Conservation (phyloP, 2,797 vertebrate species). For the Knipowitschia caucasica region DNA sequence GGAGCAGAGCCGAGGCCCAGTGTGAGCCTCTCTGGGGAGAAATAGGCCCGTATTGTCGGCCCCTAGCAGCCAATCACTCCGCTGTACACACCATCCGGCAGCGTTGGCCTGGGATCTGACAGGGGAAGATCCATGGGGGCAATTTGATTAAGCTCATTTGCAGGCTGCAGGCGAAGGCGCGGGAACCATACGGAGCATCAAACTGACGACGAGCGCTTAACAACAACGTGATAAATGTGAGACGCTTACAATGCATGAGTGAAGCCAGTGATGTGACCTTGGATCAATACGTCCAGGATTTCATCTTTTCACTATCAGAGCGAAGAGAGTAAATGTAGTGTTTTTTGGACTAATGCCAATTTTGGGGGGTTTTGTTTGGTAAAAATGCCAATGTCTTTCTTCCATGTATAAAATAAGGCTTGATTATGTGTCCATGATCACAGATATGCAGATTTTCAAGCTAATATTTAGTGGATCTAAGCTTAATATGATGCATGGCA, state of each 20-base stretch:
- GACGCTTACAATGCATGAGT: constrained; percentile 8
- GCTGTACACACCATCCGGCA: constrained; percentile 27
- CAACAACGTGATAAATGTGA: constrained; percentile 4
- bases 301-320: background rate
- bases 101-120: constrained; percentile 42
- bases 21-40: constrained; percentile 50
- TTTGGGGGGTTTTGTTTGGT: too few relatives aligned
- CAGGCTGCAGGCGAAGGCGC: constrained; percentile 24
- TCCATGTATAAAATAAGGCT: too few relatives aligned
- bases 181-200: constrained; percentile 14
- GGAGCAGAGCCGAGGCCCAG: constrained; percentile 45
- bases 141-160: constrained; percentile 49
- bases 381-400: too few relatives aligned
- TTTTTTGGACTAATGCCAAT: too few relatives aligned
- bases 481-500: too few relatives aligned
- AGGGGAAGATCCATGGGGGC: constrained; percentile 37
- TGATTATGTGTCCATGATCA: too few relatives aligned
- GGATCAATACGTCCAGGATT: background rate
- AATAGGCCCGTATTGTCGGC: constrained; percentile 30
- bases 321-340: background rate
- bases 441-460: too few relatives aligned
- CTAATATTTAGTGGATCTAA: too few relatives aligned
- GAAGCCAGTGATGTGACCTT: background rate
- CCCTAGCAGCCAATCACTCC: constrained; percentile 53
- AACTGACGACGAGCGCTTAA: constrained; percentile 25